Evolutionary conservation across 2,888 invertebrate species (phyloP).

Genomic region (Metacarcinus magister): DNA sequence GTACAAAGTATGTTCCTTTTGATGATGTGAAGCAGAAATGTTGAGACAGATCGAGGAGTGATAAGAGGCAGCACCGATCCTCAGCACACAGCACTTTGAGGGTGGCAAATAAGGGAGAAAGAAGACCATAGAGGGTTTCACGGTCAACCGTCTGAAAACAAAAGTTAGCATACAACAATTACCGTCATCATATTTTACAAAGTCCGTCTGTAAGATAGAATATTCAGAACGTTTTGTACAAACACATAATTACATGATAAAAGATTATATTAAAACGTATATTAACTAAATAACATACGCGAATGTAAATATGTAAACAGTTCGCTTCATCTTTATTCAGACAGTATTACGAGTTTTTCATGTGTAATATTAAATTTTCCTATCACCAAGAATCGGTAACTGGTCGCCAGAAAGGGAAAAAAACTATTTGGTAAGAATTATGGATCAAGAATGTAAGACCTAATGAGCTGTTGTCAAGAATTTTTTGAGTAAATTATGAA

Average conservation of each 20-base stretch:
- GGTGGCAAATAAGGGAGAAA: not conserved
- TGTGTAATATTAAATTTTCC: not conserved
- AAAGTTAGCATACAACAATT: too few relatives aligned
- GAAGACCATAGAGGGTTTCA: not conserved
- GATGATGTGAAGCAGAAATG: not conserved
- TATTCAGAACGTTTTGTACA: not conserved
- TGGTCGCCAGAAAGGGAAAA: not conserved
- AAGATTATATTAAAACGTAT: not conserved
- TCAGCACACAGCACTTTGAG: too few relatives aligned
- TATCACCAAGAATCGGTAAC: not conserved
- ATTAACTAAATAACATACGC: not conserved
- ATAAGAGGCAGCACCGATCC: not conserved
- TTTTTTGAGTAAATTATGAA: not conserved
- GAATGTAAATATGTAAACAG: not conserved
- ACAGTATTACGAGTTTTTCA: not conserved
- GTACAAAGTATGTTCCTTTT: not conserved
- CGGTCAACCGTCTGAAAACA: not conserved
- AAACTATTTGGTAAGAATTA: not conserved
- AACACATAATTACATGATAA: not conserved
- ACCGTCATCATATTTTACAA: not conserved
- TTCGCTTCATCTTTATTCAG: not conserved
- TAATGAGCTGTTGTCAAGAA: not conserved
- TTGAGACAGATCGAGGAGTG: not conserved
- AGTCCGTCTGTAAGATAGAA: not conserved
- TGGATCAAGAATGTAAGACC: not conserved